These are phyloP conservation scores for Anthrax anthrax DNA, from an alignment of 2,888 invertebrate genomes.

Conservation along the genomic window DNA sequence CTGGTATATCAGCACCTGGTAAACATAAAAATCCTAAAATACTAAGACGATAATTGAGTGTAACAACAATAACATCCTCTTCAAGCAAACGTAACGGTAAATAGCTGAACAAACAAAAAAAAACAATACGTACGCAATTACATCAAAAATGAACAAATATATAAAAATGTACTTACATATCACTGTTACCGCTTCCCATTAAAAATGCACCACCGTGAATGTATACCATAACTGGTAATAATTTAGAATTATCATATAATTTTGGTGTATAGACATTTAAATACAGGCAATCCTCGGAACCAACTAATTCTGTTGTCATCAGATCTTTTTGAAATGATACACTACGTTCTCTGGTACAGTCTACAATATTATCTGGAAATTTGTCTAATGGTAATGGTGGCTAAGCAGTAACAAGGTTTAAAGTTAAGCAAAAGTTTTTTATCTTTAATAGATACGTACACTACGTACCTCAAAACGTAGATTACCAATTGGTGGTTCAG, in stretches of 20 bases:
- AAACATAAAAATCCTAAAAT: slow-evolving; percentile 38
- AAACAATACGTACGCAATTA: slow-evolving; percentile 21
- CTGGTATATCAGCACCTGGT: slow-evolving; percentile 38
- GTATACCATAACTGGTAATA: slow-evolving; percentile 30
- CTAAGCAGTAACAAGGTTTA: too few relatives aligned
- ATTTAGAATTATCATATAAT: slow-evolving; percentile 8
- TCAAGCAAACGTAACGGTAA: slow-evolving; percentile 46
- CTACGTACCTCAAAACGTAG: slow-evolving; percentile 19
- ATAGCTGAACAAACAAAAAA: slow-evolving; percentile 20
- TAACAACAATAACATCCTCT: slow-evolving; percentile 43
- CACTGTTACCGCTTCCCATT: slow-evolving; percentile 8
- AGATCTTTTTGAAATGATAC: neutral
- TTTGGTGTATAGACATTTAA: slow-evolving; percentile 34
- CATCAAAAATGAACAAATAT: slow-evolving; percentile 51
- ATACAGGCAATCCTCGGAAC: slow-evolving; percentile 40
- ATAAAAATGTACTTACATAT: slow-evolving; percentile 44
- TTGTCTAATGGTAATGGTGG: slow-evolving; percentile 26
- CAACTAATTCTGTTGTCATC: slow-evolving; percentile 37
- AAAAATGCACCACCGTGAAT: slow-evolving; percentile 35
- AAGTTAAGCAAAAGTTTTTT: neutral
- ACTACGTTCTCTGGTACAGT: slow-evolving; percentile 3
- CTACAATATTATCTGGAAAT: slow-evolving; percentile 14
- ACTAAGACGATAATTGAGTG: slow-evolving; percentile 45
- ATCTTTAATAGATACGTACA: neutral
- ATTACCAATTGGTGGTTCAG: slow-evolving; percentile 33